Conservation (phyloP, 2,888 invertebrate species). For the Caprella mutica region DNA sequence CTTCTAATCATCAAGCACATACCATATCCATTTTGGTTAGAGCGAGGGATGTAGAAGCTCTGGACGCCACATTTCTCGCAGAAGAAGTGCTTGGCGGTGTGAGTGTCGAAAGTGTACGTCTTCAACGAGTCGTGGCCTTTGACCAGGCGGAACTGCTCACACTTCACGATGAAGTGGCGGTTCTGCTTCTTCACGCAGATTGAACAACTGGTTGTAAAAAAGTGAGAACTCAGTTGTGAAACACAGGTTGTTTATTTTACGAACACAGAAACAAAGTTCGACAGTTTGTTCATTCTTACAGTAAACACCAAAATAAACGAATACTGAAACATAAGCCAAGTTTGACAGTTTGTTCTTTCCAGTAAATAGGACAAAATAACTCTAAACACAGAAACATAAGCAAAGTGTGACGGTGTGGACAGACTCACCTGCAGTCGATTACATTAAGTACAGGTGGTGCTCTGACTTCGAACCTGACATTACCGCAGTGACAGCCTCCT, state of each 20-base stretch:
- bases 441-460: constrained; percentile 40
- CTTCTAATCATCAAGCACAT: constrained; percentile 17
- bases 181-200: constrained; percentile 46
- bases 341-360: no score
- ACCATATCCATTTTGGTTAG: constrained; percentile 46
- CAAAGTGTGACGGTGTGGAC: no score
- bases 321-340: background rate
- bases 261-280: no score
- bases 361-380: no score
- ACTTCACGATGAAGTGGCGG: constrained; percentile 44
- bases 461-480: constrained; percentile 41
- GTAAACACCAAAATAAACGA: background rate
- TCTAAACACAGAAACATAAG: no score
- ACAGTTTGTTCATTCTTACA: background rate
- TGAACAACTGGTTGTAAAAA: constrained; percentile 45
- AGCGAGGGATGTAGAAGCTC: constrained; percentile 46
- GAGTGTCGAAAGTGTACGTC: constrained; percentile 44
- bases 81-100: constrained; percentile 43
- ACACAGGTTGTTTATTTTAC: no score
- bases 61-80: constrained; percentile 46
- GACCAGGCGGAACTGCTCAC: constrained; percentile 40
- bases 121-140: constrained; percentile 42
- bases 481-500: constrained; percentile 45
- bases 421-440: constrained; percentile 43
- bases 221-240: no score